Base-by-base conservation (phyloP, 2,113 vertebrate species). In the Anas platyrhynchos region DNA sequence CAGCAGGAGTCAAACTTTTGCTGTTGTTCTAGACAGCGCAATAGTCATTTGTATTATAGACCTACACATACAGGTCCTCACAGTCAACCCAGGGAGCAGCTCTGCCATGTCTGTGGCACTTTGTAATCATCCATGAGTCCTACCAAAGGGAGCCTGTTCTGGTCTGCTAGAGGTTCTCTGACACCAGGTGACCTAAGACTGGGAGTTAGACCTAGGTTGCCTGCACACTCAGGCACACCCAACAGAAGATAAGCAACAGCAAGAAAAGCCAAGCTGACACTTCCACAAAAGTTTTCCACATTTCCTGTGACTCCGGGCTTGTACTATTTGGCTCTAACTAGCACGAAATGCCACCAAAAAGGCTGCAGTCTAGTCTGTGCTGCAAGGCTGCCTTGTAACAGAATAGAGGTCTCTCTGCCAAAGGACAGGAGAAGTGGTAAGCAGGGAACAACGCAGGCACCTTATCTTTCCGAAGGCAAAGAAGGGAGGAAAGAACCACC, bases 301-400 rank as follows among this genome's bases (percentile, higher is more conserved):
- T 91, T 79, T 80, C 12, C 63, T 71, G 0, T 83, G 36, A 43
- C 41, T 69, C 55, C 36, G 34, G 77, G 34, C 50, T 66, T 71
- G 20, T 44, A 66, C 86, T 76, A 83, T 93, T 94, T 86, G 85
- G 16, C 84, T 96, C 63, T 71, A 89, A 89, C 79, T 88, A 93
- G 12, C 54, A 80, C 38, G 32, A 86, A 36, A 20, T 52, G n/a
- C 11, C 48, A 71, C 48, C 48, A 71, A 29, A 94, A 93, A 72
- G 26, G 55, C 48, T 13, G 7, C 82, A 83, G 63, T 36, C 62
- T 89, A 38, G 15, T 72, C 74, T 93, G 58, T 81, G 72, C 63
- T 89, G 22, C 54, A 87, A 91, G 54, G 12, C 27, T 89, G 54
- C 59, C 59, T 88, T 89, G 55, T 48, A 90, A 74, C 69, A 74